These are phyloP conservation scores for Drosophila funebris DNA, from an alignment of 1,140 invertebrate genomes.

Conservation along the genomic window DNA sequence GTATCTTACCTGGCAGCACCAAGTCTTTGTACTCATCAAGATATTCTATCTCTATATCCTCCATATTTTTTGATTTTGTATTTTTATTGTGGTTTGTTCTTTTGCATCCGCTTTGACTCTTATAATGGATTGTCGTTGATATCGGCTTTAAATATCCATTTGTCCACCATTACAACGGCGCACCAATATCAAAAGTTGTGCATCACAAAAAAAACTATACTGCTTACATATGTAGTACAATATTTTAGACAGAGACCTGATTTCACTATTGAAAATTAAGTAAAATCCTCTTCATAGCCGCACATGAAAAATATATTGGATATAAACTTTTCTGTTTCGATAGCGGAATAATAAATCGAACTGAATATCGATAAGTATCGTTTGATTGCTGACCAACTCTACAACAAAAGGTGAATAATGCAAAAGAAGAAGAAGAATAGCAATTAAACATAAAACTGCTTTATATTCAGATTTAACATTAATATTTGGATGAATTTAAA, in stretches of 20 bases:
- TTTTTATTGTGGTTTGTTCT: not conserved
- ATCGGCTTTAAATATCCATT: not conserved
- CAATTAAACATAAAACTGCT: too few species aligned
- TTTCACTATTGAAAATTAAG: not conserved
- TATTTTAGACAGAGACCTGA: not conserved
- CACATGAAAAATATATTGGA: slow-evolving; percentile 14
- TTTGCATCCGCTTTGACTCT: slow-evolving; percentile 4
- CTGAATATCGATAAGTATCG: too few species aligned
- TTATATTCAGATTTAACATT: too few species aligned
- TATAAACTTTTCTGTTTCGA: slow-evolving; percentile 5
- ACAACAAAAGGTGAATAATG: too few species aligned
- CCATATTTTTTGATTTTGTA: slow-evolving; percentile 47
- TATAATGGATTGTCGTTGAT: not conserved
- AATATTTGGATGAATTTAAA: too few species aligned
- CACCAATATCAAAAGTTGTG: not conserved
- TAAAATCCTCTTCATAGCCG: not conserved
- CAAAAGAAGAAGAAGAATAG: too few species aligned
- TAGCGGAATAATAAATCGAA: not conserved
- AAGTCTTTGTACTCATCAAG: slow-evolving; percentile 73
- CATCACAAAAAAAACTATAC: not conserved
- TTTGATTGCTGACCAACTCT: too few species aligned
- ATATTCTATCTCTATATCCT: slow-evolving; percentile 72
- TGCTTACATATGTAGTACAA: not conserved
- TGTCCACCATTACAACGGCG: not conserved
- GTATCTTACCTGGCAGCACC: slow-evolving; percentile 54